Evolutionary conservation across 2,113 vertebrate species (phyloP), one percentile per base, ranked within the genome.

Genomic region (Catharus bicknelli): DNA sequence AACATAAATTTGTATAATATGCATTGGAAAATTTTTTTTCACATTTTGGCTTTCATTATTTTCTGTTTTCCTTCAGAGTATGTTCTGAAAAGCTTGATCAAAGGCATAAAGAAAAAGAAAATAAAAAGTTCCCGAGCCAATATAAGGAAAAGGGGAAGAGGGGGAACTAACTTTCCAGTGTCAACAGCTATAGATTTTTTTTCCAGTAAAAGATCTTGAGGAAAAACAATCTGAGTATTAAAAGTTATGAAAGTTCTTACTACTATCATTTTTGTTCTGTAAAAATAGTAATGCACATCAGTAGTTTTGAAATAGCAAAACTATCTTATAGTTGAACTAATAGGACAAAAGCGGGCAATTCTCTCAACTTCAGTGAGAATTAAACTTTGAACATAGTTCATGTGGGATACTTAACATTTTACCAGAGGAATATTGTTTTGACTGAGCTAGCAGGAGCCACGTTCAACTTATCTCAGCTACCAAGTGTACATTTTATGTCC

Each of bases 381-480:
- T 91, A 47, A 82, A 91, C 8, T 91, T 92, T 82, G 30, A 87
- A 68, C 29, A 30, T 3, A 78, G 32, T 54, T 79, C 27, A 34
- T 72, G 20, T 62, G 22, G 17, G 32, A 55, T 62, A n/a, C 16
- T 54, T 90, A 54, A 85, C 87, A 50, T 72, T 84, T 59, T 85
- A 50, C 34, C 12, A 36, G 34, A 80, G 25, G 16, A 75, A 64
- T 82, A 91, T 42, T 88, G 36, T 68, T 94, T 89, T 79, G 78
- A 93, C 66, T 82, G 62, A 89, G 36, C 27, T 59, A 91, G 48
- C 20, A 61, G 82, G 30, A 91, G 23, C 17, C 17, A 50, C 32
- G 42, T 69, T 93, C 58, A 80, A 54, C 5, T 69, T 68, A 34
- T 55, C 40, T 82, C 66, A 77, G 42, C 16, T 88, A 43, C 63